Evolutionary conservation across 2,888 invertebrate genomes (phyloP).

Genomic region (Monochamus alternatus): DNA sequence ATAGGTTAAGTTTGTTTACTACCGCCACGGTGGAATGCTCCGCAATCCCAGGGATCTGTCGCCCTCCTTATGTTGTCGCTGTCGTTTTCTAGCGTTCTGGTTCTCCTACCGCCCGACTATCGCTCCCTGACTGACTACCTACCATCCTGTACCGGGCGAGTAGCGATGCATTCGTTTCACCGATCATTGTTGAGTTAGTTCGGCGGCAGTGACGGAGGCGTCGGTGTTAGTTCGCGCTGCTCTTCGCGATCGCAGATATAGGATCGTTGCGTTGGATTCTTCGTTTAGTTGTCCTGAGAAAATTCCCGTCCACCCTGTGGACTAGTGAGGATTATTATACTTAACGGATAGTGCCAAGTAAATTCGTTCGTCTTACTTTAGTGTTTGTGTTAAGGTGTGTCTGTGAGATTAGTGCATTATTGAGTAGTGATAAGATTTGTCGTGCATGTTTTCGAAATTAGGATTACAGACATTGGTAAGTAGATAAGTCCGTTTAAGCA

Average conservation of each 20-base stretch:
- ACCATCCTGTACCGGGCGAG: not conserved
- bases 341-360: not conserved
- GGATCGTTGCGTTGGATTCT: not conserved
- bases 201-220: not conserved
- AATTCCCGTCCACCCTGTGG: not conserved
- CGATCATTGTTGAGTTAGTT: not conserved
- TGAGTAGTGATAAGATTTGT: conserved; percentile 18
- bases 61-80: not conserved
- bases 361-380: not conserved
- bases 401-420: conserved; percentile 24
- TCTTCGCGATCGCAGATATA: not conserved
- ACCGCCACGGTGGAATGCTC: conserved; percentile 5
- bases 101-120: not conserved
- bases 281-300: not conserved
- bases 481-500: not conserved
- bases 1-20: conserved; percentile 13
- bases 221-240: not conserved
- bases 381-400: conserved; percentile 13
- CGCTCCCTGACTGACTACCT: not conserved
- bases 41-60: not conserved
- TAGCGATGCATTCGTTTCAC: conserved; percentile 5
- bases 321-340: not conserved
- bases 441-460: not conserved
- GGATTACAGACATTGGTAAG: conserved; percentile 18
- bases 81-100: not conserved